Evolutionary conservation across 2,888 invertebrate genomes (phyloP).

Genomic region (Phyto melanocephala): DNA sequence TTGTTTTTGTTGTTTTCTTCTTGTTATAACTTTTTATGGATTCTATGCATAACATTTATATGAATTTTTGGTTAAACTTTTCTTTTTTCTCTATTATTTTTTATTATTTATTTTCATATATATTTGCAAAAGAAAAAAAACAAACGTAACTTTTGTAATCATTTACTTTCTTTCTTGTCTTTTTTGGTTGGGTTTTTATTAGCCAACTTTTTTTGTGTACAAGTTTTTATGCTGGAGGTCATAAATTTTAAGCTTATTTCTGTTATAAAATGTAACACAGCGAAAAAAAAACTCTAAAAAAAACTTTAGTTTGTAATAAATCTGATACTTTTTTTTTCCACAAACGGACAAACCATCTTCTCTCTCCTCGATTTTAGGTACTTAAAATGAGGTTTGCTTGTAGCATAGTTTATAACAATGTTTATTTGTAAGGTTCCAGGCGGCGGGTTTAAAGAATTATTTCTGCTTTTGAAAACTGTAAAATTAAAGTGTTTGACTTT

Average conservation of each 20-base stretch:
- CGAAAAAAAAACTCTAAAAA: background rate
- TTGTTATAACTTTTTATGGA: conserved; percentile 16
- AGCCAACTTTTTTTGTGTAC: conserved; percentile 10
- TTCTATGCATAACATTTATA: conserved; percentile 36
- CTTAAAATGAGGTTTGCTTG: background rate
- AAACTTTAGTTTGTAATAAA: conserved; percentile 50
- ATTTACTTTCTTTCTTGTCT: background rate
- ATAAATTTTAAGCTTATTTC: conserved; percentile 59
- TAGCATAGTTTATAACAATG: background rate
- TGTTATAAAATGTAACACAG: background rate
- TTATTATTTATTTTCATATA: background rate
- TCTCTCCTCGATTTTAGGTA: background rate
- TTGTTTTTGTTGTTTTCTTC: conserved; percentile 1
- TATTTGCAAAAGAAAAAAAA: background rate
- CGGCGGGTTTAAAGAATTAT: background rate
- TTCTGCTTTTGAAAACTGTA: background rate
- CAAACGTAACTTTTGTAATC: background rate
- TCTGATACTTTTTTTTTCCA: conserved; percentile 39
- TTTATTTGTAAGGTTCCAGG: background rate
- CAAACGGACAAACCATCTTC: background rate
- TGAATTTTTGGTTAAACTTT: background rate
- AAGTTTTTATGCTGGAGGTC: conserved; percentile 42
- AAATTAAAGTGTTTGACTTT: background rate
- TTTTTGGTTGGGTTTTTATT: conserved; percentile 18
- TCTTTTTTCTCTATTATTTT: background rate